Conservation (phyloP, 2,113 vertebrate genomes). For the Prolemur simus region DNA sequence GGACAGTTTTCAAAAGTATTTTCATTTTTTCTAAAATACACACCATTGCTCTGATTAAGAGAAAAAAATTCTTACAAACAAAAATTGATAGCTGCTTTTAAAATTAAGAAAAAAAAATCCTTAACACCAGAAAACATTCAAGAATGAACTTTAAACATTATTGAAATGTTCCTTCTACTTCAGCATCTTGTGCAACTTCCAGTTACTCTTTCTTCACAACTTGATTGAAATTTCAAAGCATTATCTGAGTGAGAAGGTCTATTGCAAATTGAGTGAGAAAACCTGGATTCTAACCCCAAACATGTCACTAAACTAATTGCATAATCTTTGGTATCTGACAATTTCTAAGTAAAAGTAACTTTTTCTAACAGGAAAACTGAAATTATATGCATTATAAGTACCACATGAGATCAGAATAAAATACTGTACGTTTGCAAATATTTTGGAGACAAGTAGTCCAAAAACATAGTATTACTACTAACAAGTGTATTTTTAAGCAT, state of each 20-base stretch:
- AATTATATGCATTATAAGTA: not conserved
- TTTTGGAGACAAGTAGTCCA: not conserved
- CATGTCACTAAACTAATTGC: not conserved
- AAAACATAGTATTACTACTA: not conserved
- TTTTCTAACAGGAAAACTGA: not conserved
- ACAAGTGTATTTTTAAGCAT: not conserved
- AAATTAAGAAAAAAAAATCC: not conserved
- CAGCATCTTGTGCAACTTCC: not conserved
- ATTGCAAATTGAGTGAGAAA: not conserved
- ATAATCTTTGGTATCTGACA: not conserved
- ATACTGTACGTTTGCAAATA: not conserved
- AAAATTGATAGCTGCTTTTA: not conserved
- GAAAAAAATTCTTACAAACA: not conserved
- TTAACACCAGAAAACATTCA: not conserved
- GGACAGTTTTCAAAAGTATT: not conserved
- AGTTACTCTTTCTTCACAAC: slow-evolving; percentile 17
- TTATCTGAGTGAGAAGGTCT: not conserved
- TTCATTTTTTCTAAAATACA: slow-evolving; percentile 28
- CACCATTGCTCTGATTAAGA: not conserved
- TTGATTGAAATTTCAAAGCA: not conserved
- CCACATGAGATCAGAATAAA: not conserved
- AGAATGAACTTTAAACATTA: slow-evolving; percentile 27
- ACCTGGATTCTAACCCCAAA: not conserved
- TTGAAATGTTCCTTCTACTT: slow-evolving; percentile 1
- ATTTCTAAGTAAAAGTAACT: not conserved